These are phyloP conservation scores for Drosophila ustulata DNA, from an alignment of 2,888 invertebrate genomes.

Conservation along the genomic window DNA sequence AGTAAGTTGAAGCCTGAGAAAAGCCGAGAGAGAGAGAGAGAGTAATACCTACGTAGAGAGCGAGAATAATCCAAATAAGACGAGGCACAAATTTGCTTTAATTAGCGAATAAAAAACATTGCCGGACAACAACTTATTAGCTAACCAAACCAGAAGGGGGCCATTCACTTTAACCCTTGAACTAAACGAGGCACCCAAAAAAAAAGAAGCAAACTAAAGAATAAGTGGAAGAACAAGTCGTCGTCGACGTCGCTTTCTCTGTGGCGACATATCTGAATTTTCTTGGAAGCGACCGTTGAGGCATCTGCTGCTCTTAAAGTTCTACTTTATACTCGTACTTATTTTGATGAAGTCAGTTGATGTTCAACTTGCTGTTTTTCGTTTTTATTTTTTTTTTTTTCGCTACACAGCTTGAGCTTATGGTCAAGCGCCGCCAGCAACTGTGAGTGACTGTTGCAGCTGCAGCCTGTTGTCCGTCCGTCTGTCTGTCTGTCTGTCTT, in stretches of 20 bases:
- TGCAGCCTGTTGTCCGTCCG: background rate
- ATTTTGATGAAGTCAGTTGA: constrained; percentile 46
- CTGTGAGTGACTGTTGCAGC: constrained; percentile 18
- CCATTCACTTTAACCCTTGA: constrained; percentile 54
- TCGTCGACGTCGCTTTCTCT: constrained; percentile 38
- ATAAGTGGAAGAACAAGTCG: background rate
- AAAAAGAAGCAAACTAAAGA: constrained; percentile 1
- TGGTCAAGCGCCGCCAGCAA: constrained; percentile 45
- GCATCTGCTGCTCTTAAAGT: constrained; percentile 33
- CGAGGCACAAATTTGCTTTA: constrained; percentile 34
- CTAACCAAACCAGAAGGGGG: constrained; percentile 1
- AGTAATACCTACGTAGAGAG: background rate
- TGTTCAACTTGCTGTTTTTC: constrained; percentile 27
- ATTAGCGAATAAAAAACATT: constrained; percentile 28
- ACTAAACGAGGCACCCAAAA: constrained; percentile 43
- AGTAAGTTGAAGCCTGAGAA: constrained; percentile 22
- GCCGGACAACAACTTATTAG: constrained; percentile 19
- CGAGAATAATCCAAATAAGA: constrained; percentile 3
- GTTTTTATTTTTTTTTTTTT: constrained; percentile 4
- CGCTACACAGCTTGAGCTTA: constrained; percentile 17
- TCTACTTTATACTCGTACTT: background rate
- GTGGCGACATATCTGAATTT: constrained; percentile 54
- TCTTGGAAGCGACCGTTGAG: constrained; percentile 42
- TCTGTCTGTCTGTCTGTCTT: background rate
- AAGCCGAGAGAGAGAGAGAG: background rate